phyloP scores from a whole-genome alignment of 1,140 invertebrate species.

The Drosophila mojavensis region DNA sequence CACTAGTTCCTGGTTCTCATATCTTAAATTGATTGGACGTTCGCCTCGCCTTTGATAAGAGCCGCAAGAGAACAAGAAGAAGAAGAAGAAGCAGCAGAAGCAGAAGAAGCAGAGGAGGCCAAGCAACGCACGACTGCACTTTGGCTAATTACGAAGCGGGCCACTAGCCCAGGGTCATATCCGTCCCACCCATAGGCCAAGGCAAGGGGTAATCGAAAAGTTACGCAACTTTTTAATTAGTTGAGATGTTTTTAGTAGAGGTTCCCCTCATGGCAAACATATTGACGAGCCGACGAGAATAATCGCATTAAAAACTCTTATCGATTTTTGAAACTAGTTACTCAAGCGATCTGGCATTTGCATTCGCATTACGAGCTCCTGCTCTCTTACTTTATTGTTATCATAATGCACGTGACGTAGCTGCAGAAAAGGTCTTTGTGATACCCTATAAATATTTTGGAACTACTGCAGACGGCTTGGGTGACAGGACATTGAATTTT shows the following conservation, averaged over 20 bases:
- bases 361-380: constrained; percentile 14
- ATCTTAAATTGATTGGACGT: constrained; percentile 28
- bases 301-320: constrained; percentile 29
- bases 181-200: not conserved
- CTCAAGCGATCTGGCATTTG: constrained; percentile 46
- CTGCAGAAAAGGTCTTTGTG: constrained; percentile 6
- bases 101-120: not conserved
- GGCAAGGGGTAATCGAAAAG: constrained; percentile 19
- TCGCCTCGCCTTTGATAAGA: constrained; percentile 24
- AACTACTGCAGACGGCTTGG: not conserved
- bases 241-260: constrained; percentile 47
- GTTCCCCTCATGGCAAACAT: constrained; percentile 13
- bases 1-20: constrained; percentile 5
- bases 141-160: constrained; percentile 58
- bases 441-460: constrained; percentile 21
- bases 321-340: constrained; percentile 32
- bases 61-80: constrained; percentile 1
- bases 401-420: constrained; percentile 43
- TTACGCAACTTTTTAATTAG: constrained; percentile 69
- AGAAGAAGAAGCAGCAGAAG: not conserved
- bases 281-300: constrained; percentile 1
- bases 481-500: not conserved
- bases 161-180: constrained; percentile 12
- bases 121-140: constrained; percentile 42
- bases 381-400: constrained; percentile 26